These are phyloP conservation scores for Otolemur garnettii DNA, from an alignment of 2,113 vertebrate genomes.

Conservation along the genomic window DNA sequence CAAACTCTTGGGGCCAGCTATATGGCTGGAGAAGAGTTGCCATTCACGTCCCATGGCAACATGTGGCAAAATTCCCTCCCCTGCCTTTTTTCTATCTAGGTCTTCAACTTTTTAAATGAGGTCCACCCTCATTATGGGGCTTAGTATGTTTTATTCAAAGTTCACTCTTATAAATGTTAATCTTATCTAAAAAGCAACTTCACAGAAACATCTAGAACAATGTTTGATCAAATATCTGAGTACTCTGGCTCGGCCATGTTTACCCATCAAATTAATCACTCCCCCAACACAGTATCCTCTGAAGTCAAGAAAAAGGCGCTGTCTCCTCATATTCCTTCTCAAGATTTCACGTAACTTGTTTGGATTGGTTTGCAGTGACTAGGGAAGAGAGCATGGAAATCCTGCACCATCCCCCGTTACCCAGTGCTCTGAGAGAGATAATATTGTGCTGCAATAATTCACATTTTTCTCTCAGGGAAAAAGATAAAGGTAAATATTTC, in stretches of 20 bases:
- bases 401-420: background rate
- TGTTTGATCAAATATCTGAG: background rate
- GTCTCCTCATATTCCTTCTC: background rate
- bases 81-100: background rate
- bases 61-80: background rate
- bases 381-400: background rate
- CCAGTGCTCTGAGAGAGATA: background rate
- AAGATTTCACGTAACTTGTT: background rate
- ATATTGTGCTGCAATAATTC: background rate
- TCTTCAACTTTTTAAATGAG: background rate
- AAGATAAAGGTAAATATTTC: constrained; percentile 67
- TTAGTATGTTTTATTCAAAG: background rate
- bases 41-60: background rate
- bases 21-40: background rate
- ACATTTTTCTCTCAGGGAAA: background rate
- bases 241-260: background rate
- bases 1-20: background rate
- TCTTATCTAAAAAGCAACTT: background rate
- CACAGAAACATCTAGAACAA: background rate
- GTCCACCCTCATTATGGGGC: background rate
- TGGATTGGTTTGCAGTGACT: background rate
- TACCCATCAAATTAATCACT: background rate
- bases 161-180: background rate
- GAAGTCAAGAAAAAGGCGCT: background rate
- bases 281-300: background rate